Conservation (phyloP, 1,140 invertebrate species). For the Neelides sp. region DNA sequence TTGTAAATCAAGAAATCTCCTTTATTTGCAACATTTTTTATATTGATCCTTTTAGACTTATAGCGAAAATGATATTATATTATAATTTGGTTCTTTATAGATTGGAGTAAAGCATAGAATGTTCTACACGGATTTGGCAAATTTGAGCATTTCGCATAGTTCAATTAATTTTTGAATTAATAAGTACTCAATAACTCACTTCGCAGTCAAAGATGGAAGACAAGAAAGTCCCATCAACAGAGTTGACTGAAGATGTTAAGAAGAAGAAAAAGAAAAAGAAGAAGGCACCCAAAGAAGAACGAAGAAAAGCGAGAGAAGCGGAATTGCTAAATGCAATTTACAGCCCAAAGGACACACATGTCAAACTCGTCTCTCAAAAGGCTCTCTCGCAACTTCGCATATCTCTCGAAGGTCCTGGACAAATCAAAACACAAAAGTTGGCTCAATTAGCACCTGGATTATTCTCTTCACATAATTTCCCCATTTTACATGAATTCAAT, state of each 20-base stretch:
- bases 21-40: too few relatives aligned
- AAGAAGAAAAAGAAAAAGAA: conserved; percentile 12
- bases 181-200: background rate
- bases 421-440: background rate
- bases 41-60: too few relatives aligned
- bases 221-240: background rate
- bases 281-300: conserved; percentile 9
- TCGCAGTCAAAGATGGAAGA: background rate
- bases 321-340: conserved; percentile 19
- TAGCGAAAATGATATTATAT: background rate
- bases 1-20: too few relatives aligned
- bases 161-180: background rate
- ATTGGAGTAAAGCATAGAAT: background rate
- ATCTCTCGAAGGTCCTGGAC: background rate
- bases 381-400: conserved; percentile 8
- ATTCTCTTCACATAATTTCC: background rate
- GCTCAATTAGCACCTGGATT: conserved; percentile 2
- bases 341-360: conserved; percentile 22
- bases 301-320: conserved; percentile 15
- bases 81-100: background rate
- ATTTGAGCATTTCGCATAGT: background rate
- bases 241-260: background rate
- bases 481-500: background rate
- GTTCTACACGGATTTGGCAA: background rate
- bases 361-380: conserved; percentile 18